Base-by-base conservation (phyloP, 1,140 invertebrate genomes). In the Musca domestica region DNA sequence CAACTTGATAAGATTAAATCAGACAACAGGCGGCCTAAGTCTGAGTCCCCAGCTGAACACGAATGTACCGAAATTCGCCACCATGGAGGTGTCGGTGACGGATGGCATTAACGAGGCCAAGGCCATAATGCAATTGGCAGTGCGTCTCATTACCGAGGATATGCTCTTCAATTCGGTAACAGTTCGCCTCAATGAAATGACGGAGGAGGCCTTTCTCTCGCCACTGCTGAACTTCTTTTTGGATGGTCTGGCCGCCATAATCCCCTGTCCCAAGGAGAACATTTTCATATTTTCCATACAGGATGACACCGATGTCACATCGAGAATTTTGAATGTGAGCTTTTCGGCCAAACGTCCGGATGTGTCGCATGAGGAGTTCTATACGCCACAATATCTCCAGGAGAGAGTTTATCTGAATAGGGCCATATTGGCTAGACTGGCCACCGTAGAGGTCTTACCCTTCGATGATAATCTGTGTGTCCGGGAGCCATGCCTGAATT, bases 401-500 rank as follows among this genome's bases (percentile, higher is more conserved):
- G 96, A 98, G 81, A 84, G 92, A n/a, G 93, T 98, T 5, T 98
- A 98, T 81, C 83, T 98, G 10, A 95, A 97, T 74, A 85, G 95
- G 20, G 89, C 90, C 0, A 90, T 94, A 3, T 82, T 98, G 4
- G 92, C 93, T 0, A 87, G 93, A 71, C 81, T 98, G 0, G 92
- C 95, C 9, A 95, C 93, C 23, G 89, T 97, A 1, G 91, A 94
- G 84, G 93, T 99, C 0, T 81, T 98, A 2, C 95, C 96, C 0
- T 98, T 99, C 82, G 95, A 98, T 78, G 97, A 99, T 80, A 98
- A 98, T 82, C 85, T 98, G 0, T 99, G 98, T 82, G 92, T 98
- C 0, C 87, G 91, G 19, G 98, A 99, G 78, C 96, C 96, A 0
- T 99, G 98, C 77, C 84, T 96, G 0, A 98, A 99, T 82, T 99